phyloP scores from a whole-genome alignment of 2,888 invertebrate genomes.

The Psococerastis gibbosa region DNA sequence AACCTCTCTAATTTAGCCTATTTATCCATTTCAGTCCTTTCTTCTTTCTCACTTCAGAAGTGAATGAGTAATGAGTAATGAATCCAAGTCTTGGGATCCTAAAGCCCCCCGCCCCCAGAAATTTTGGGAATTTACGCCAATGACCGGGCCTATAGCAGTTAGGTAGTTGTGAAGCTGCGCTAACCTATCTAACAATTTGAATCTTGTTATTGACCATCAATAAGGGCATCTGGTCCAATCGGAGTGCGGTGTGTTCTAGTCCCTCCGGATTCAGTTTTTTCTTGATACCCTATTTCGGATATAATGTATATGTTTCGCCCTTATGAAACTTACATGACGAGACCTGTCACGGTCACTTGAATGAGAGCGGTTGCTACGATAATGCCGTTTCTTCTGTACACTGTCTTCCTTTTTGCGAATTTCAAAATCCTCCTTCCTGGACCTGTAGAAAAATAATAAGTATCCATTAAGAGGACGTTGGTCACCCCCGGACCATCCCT shows the following conservation, averaged over 20 bases:
- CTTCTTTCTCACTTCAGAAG: conserved; percentile 21
- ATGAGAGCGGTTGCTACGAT: conserved; percentile 62
- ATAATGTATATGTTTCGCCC: no score
- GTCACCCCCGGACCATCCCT: not conserved
- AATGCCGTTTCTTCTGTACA: conserved; percentile 74
- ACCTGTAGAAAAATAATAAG: conserved; percentile 12
- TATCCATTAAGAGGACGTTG: not conserved
- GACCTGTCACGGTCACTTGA: conserved; percentile 42
- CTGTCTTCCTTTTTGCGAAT: conserved; percentile 59
- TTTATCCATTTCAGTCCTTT: not conserved
- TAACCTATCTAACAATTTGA: no score
- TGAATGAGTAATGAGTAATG: no score
- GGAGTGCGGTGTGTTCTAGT: no score
- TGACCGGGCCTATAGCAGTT: conserved; percentile 11
- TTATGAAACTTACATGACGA: conserved; percentile 39
- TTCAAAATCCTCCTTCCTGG: conserved; percentile 39
- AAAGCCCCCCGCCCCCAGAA: no score
- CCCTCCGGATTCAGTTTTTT: no score
- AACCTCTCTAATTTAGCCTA: not conserved
- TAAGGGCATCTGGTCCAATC: no score
- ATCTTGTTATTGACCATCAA: conserved; percentile 17
- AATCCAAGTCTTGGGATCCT: no score
- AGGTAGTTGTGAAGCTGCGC: no score
- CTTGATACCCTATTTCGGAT: no score
- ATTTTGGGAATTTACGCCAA: conserved; percentile 23